Percentiles rank a stretch among this genome's conserved stretches.
Evolutionary conservation across 2,113 vertebrate genomes (phyloP).

Genomic region (Burhinus bistriatus): DNA sequence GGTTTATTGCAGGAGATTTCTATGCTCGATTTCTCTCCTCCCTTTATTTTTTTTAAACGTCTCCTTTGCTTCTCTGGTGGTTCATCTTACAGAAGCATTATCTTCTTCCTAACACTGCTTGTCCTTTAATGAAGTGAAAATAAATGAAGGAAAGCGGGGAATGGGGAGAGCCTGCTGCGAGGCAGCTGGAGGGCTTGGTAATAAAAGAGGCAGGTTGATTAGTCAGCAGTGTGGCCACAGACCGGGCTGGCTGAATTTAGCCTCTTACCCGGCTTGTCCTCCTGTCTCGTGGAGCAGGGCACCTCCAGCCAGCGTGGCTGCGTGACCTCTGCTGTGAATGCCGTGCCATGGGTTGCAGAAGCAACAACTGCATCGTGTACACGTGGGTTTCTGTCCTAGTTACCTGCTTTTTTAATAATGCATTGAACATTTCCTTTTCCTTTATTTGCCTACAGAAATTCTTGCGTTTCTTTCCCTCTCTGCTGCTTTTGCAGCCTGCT

Average conservation of each 20-base stretch:
- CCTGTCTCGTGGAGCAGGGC: not conserved
- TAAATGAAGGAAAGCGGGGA: slow-evolving; percentile 58
- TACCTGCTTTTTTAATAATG: slow-evolving; percentile 27
- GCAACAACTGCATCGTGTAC: not conserved
- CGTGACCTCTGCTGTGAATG: not conserved
- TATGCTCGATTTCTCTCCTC: slow-evolving; percentile 23
- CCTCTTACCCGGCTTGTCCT: not conserved
- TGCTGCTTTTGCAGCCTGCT: not conserved
- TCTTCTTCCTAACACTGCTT: slow-evolving; percentile 22
- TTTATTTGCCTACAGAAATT: not conserved
- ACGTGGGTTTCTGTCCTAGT: slow-evolving; percentile 21
- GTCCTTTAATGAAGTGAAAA: slow-evolving; percentile 66
- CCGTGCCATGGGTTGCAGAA: fast-evolving
- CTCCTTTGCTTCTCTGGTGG: slow-evolving; percentile 28
- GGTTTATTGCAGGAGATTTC: slow-evolving; percentile 54
- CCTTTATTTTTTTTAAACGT: not conserved
- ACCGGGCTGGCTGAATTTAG: not conserved
- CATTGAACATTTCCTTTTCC: not conserved
- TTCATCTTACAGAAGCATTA: slow-evolving; percentile 53
- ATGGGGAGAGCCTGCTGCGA: slow-evolving; percentile 46
- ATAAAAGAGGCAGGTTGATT: slow-evolving; percentile 47
- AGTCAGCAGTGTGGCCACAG: not conserved
- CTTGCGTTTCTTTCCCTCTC: not conserved
- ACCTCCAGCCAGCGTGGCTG: not conserved
- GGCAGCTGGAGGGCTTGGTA: slow-evolving; percentile 52